Evolutionary conservation across 1,140 invertebrate genomes (phyloP).

Genomic region (Zaprionus gabonicus): DNA sequence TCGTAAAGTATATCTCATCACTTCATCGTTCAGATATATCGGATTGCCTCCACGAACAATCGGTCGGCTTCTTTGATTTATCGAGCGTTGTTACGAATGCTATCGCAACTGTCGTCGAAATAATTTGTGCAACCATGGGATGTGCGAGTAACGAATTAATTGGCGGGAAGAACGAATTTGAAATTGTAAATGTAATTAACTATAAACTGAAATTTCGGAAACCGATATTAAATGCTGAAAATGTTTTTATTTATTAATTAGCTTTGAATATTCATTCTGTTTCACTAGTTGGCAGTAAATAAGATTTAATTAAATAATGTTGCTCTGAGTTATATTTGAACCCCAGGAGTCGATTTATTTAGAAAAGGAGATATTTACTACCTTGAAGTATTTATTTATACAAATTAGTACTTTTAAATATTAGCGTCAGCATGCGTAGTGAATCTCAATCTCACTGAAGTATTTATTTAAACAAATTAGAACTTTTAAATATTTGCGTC

Average conservation of each 20-base stretch:
- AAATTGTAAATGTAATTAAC: neutral
- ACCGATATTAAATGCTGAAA: too few relatives aligned
- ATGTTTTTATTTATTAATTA: neutral
- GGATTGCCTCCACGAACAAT: constrained; percentile 21
- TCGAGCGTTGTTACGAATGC: neutral
- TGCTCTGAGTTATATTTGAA: too few relatives aligned
- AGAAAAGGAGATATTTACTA: neutral
- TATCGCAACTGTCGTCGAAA: constrained; percentile 11
- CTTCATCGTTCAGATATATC: constrained; percentile 36
- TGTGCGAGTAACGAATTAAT: neutral
- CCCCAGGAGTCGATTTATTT: neutral
- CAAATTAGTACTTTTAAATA: too few relatives aligned
- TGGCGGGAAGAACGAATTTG: constrained; percentile 1
- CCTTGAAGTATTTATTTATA: too few relatives aligned
- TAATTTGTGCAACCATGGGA: constrained; percentile 19
- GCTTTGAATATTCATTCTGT: neutral
- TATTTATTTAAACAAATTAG: too few relatives aligned
- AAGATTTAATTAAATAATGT: neutral
- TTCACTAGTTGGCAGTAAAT: neutral
- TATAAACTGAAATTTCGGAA: neutral
- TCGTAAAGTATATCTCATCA: constrained; percentile 41
- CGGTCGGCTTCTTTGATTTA: constrained; percentile 12
- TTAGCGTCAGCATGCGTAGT: too few relatives aligned
- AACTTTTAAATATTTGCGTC: too few relatives aligned
- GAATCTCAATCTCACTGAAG: too few relatives aligned